Base-by-base conservation (phyloP, 35 echinoderm and acorn worm species). In the Apostichopus californicus region DNA sequence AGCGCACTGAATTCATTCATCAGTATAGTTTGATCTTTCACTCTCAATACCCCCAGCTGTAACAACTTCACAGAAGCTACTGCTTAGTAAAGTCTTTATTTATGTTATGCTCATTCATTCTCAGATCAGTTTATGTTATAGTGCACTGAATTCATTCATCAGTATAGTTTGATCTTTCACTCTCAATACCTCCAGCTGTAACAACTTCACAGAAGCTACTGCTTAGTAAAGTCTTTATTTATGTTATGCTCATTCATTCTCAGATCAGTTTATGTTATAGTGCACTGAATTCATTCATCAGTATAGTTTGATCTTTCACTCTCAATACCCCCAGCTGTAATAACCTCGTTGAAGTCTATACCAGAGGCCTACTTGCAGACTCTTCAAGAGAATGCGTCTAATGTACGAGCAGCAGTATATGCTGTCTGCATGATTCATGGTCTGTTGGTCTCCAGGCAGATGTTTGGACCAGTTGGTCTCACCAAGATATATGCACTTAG, bases 371-470 rank as follows among this genome's bases (percentile, higher is more conserved):
- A 83, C 56, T 83, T 89, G 85, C 83, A 94, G 13, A 77, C 61
- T 23, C 52, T 98, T 10, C 68, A 90, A 13, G 94, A 98, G 26
- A 92, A 89, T 46, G 28, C 94, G 66, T 79, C 82, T n/a, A 66
- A 73, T 21, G 15, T 95, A 0, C 53, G 90, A 56, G 94, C 85
- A 70, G 87, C 86, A 0, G 91, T 87, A 0, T 98, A 90, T 58
- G 96, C 94, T 54, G 77, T 93, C 8, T 95, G 96, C 61, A 93
- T 98, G 72, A 82, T 95, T 55, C 96, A 98, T 85, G 96, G 94
- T 1, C 81, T 98, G 4, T 92, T 95, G 5, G 85, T 92, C 9
- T 83, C 96, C 2, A 73, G 96, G 10, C 96, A 98, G 94, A 94
- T 94, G 90, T 98, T 94, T 89, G 96, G 96, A 21, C 78, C 90